These are phyloP conservation scores for Epinotia demarniana DNA, from an alignment of 2,888 invertebrate species.

Conservation along the genomic window DNA sequence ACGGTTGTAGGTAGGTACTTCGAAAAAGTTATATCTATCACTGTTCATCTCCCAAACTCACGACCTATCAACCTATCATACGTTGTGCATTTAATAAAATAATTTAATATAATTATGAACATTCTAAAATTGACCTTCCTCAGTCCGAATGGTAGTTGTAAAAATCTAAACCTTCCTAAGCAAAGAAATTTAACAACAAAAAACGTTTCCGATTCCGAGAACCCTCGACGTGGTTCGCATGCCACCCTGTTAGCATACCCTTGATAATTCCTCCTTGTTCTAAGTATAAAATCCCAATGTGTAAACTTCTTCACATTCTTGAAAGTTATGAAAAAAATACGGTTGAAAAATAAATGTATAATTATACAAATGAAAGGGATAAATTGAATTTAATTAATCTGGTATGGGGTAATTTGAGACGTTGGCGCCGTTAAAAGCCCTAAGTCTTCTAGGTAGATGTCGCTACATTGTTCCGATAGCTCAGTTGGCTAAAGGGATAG, in stretches of 20 bases:
- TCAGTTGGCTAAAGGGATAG: no score
- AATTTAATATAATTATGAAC: neutral
- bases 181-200: conserved; percentile 38
- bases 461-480: no score
- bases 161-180: conserved; percentile 41
- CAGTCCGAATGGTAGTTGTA: conserved; percentile 29
- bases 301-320: conserved; percentile 33
- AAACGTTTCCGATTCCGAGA: conserved; percentile 35
- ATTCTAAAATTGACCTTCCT: neutral
- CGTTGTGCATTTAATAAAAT: neutral
- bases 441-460: no score
- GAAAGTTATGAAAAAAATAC: conserved; percentile 14
- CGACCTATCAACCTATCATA: no score
- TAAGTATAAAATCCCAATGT: conserved; percentile 38
- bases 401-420: no score
- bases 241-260: conserved; percentile 43
- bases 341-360: neutral
- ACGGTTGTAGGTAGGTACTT: no score
- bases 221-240: conserved; percentile 37
- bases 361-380: neutral
- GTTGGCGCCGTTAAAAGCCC: no score
- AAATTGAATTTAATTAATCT: no score
- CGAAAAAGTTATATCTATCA: no score
- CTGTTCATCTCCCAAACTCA: no score
- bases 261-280: conserved; percentile 45